Base-by-base conservation (phyloP, 1,140 invertebrate genomes). In the Dendrolimus kikuchii region DNA sequence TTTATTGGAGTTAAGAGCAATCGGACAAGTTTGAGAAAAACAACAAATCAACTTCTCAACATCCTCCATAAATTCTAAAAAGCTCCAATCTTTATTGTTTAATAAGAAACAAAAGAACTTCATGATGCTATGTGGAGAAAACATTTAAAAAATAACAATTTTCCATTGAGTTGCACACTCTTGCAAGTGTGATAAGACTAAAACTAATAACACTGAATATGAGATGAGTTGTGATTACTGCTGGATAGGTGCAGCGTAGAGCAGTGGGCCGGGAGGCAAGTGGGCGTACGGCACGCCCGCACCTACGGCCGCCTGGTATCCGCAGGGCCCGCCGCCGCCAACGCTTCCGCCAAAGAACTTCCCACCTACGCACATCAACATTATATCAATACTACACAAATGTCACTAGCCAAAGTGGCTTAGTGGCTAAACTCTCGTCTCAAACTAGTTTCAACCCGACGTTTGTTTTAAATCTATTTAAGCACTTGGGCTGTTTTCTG, bases 231-330 rank as follows among this genome's bases (percentile, higher is more conserved):
- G 5, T 42, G 51, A 48, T 80, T 88, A 88, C 72, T 88, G 87
- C 63, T 88, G 87, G 6, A 88, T 85, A 37, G 87, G 86, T 7
- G 87, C 79, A 6, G 86, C 81, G 51, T 88, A 88, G 8, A 88
- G 68, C 57, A 88, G 59, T 5, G 81, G 78, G 47, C 86, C 86
- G 7, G 85, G 78, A 5, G 85, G 84, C 58, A 86, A 64, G 66
- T 88, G 83, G 2, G 85, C 70, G 68, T 83, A 87, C 7, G 82
- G 78, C 47, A 82, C 77, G 46, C 80, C 75, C 0, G 70, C 79
- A 44, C 81, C 80, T 9, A 82, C 80, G 0, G 84, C 77, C 10
- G 87, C 83, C 61, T 88, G 86, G 62, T 88, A 88, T 38, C 86
- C 85, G 57, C 87, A 88, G 0, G 81, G 81, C 0, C 83, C 81